Percentiles rank a stretch among this genome's conserved stretches.
phyloP scores from a whole-genome alignment of 2,113 vertebrate genomes.

The Dascyllus trimaculatus region DNA sequence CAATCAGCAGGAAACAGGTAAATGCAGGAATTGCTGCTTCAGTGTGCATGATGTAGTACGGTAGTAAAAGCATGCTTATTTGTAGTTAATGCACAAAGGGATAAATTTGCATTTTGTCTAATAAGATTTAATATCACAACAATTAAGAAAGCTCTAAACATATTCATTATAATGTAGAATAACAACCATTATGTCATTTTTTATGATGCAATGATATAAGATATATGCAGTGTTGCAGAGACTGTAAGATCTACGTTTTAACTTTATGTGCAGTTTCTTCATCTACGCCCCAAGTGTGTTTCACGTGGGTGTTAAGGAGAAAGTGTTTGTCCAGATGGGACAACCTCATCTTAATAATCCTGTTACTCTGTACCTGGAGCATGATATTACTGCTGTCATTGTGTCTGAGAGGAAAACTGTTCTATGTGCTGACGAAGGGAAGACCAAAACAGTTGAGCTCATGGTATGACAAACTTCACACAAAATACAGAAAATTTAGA shows the following conservation, averaged over 20 bases:
- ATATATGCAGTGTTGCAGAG: neutral
- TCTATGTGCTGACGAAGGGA: rapidly evolving
- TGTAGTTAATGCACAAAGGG: neutral
- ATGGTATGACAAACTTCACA: constrained; percentile 65
- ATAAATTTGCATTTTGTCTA: neutral
- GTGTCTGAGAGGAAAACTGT: constrained; percentile 43
- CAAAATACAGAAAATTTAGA: neutral
- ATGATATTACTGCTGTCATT: rapidly evolving
- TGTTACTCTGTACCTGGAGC: constrained; percentile 72
- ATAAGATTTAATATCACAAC: neutral
- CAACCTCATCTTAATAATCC: neutral
- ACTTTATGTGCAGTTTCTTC: constrained; percentile 76
- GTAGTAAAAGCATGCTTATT: neutral
- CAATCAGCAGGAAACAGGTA: constrained; percentile 44
- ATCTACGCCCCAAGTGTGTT: constrained; percentile 82
- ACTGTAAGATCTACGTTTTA: neutral
- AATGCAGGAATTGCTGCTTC: neutral
- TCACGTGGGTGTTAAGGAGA: constrained; percentile 80
- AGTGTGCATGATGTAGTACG: neutral
- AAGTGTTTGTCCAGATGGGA: constrained; percentile 79
- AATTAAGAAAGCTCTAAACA: too few relatives aligned
- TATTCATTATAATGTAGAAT: too few relatives aligned
- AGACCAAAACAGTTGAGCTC: constrained; percentile 57
- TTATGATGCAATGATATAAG: neutral
- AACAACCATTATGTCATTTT: neutral